Base-by-base conservation (phyloP, 2,888 invertebrate species). In the Arrhopalites spinosus region DNA sequence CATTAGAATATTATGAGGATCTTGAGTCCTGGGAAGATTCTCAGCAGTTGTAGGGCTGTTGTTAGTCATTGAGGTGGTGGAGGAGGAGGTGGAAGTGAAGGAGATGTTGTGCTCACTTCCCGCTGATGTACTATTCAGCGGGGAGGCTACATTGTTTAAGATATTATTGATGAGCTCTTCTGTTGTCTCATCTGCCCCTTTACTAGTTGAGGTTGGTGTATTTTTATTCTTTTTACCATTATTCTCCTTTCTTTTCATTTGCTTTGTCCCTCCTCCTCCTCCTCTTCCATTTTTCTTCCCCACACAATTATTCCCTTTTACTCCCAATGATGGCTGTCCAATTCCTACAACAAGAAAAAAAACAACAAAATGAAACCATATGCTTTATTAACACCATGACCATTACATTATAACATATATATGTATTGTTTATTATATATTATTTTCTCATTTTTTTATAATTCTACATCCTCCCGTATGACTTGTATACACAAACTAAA, bases 161-260 rank as follows among this genome's bases (percentile, higher is more conserved):
- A 66, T 67, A 36, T 67, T 73, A 36, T 67, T 73, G 56, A 73
- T 73, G 67, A 73, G 66, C 27, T 45, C 17, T 23, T 66, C 56
- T 0, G 43, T 71, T 23, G 59, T 71, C 1, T 29, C 36, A 36
- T 36, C 36, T 7, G 3, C 36, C 3, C 36, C 36, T 36, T 66
- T 66, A 13, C 66, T 43, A 20, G 43, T 23, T n/a, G n/a, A n/a
- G n/a, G n/a, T n/a, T n/a, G n/a, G n/a, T 66, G 36, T 43, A 43
- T 1, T 17, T 45, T 20, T 45, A 43, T 13, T 66, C 66, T 66
- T 45, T 64, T 36, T 30, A 64, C 8, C n/a, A 66, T 20, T 50
- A 20, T 3, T 56, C 70, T 70, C 70, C 59, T 59, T 59, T 23
- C 15, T 64, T 29, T 64, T 64, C 64, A 3, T 17, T 61, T 47